Percentiles rank a stretch among this genome's conserved stretches.
Evolutionary conservation across 2,888 invertebrate species (phyloP).

Genomic region (Drosophila nr. perissopoda): DNA sequence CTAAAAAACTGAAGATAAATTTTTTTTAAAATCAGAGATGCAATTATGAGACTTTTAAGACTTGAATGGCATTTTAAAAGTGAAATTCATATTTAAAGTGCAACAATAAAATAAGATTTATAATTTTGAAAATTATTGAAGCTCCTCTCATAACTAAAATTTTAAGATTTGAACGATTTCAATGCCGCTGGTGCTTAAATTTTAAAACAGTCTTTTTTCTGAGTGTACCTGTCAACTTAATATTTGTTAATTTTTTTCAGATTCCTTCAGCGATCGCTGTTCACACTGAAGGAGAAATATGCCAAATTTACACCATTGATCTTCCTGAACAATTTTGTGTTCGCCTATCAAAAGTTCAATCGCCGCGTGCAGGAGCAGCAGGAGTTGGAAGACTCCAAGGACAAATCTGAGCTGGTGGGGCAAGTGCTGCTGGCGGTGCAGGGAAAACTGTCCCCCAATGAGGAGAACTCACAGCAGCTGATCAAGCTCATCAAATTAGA

Average conservation of each 20-base stretch:
- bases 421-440: slow-evolving; percentile 50
- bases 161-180: too few species aligned
- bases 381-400: slow-evolving; percentile 31
- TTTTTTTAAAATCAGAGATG: too few species aligned
- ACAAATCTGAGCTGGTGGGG: slow-evolving; percentile 19
- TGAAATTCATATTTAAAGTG: background rate
- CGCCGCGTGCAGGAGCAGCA: slow-evolving; percentile 51
- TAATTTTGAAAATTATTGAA: background rate
- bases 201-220: background rate
- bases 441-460: slow-evolving; percentile 40
- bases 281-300: slow-evolving; percentile 81
- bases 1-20: too few species aligned
- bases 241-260: slow-evolving; percentile 36
- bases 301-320: slow-evolving; percentile 84
- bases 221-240: background rate
- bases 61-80: too few species aligned
- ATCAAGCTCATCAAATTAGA: slow-evolving; percentile 82
- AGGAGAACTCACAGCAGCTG: slow-evolving; percentile 68
- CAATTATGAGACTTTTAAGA: too few species aligned
- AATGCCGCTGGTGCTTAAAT: too few species aligned
- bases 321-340: slow-evolving; percentile 83
- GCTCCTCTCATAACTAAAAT: too few species aligned
- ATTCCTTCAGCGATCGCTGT: slow-evolving; percentile 81
- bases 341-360: slow-evolving; percentile 76
- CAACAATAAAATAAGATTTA: background rate